These are phyloP conservation scores for Pedetes capensis DNA, from an alignment of 2,113 vertebrate genomes.

Conservation along the genomic window DNA sequence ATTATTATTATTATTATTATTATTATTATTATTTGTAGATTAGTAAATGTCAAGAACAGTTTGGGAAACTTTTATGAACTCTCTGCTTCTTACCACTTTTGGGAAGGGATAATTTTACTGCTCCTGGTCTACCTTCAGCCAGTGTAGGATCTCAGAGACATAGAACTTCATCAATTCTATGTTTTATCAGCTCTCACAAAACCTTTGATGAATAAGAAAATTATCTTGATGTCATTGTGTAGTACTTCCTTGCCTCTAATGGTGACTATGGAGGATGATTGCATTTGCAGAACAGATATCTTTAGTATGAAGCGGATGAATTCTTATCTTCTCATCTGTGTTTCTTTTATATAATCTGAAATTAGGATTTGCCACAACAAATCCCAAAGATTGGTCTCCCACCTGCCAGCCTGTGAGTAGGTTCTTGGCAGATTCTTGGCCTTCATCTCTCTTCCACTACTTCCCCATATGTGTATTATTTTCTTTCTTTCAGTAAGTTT, in stretches of 20 bases:
- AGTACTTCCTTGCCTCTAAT: not conserved
- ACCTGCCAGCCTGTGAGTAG: not conserved
- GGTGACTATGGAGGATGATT: not conserved
- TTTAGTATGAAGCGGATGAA: not conserved
- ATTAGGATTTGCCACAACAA: slow-evolving; percentile 6
- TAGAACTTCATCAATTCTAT: not conserved
- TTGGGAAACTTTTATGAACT: not conserved
- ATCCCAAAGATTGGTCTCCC: not conserved
- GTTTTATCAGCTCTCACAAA: not conserved
- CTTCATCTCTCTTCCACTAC: not conserved
- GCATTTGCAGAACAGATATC: not conserved
- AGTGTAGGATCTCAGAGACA: not conserved
- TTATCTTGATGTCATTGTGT: not conserved
- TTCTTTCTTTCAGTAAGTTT: not conserved
- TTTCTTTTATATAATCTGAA: not conserved
- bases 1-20: no score
- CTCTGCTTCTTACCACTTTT: not conserved
- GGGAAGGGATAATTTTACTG: not conserved
- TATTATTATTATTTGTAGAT: no score
- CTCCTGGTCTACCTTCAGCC: not conserved
- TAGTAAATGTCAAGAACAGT: not conserved
- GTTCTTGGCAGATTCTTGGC: not conserved
- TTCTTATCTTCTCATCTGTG: not conserved
- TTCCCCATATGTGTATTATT: fast-evolving
- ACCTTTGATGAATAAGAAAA: not conserved